A percentile compares a stretch with the other conserved stretches of the same genome.
These are phyloP conservation scores for Leptinotarsa defecta DNA, from an alignment of 1,140 invertebrate species.

Conservation along the genomic window DNA sequence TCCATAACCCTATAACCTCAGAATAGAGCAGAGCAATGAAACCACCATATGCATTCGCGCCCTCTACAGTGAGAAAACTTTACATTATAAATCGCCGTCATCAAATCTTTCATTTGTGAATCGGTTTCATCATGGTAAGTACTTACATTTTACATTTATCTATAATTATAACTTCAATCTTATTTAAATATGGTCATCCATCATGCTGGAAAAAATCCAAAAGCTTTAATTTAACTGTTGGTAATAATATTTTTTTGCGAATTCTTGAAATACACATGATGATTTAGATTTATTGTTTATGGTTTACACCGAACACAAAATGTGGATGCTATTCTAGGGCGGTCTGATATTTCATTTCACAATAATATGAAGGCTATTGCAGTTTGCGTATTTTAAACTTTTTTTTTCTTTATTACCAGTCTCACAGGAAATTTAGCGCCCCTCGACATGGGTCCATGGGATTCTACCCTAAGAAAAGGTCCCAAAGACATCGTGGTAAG, in stretches of 20 bases:
- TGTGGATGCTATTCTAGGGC: slow-evolving; percentile 62
- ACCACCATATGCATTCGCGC: neutral
- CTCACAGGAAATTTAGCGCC: slow-evolving; percentile 99
- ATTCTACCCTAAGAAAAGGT: slow-evolving; percentile 98
- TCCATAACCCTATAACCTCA: too few species aligned
- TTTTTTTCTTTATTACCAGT: slow-evolving; percentile 69
- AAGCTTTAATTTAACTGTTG: neutral
- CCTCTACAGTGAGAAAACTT: slow-evolving; percentile 8
- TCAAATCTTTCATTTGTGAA: slow-evolving; percentile 20
- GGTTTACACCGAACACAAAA: slow-evolving; percentile 55
- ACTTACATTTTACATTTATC: neutral
- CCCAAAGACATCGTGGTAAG: slow-evolving; percentile 94
- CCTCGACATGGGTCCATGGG: slow-evolving; percentile 99
- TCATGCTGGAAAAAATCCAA: neutral
- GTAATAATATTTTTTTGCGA: neutral
- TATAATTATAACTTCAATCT: neutral
- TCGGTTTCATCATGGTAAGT: slow-evolving; percentile 5
- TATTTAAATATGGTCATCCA: neutral
- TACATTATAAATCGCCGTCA: slow-evolving; percentile 7
- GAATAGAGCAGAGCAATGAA: too few species aligned
- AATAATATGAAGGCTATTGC: slow-evolving; percentile 13
- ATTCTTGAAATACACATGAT: slow-evolving; percentile 48
- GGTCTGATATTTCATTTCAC: slow-evolving; percentile 56
- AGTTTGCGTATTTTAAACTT: slow-evolving; percentile 14
- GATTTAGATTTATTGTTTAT: slow-evolving; percentile 58